Percentiles rank a stretch among this genome's conserved stretches.
Evolutionary conservation across 2,113 vertebrate species (phyloP).

Genomic region (Gobio gobio): DNA sequence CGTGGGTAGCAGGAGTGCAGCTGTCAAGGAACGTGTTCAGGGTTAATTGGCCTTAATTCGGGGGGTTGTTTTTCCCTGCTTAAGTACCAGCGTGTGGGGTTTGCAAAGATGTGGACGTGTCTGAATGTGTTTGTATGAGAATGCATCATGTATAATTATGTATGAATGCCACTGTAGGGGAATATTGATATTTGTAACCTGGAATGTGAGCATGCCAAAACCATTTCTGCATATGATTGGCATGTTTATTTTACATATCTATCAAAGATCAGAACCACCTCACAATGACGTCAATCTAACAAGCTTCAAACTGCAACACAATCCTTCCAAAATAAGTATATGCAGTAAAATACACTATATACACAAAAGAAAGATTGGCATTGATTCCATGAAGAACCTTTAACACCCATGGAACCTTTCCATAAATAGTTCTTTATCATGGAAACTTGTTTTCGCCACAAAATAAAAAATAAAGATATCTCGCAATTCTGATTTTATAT

Average conservation of each 20-base stretch:
- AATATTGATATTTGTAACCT: constrained; percentile 29
- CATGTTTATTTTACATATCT: constrained; percentile 50
- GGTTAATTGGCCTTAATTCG: constrained; percentile 66
- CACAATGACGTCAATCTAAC: neutral
- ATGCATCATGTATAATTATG: constrained; percentile 40
- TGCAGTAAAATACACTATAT: neutral
- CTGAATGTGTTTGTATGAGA: constrained; percentile 22
- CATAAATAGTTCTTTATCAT: neutral
- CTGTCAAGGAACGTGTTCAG: constrained; percentile 40
- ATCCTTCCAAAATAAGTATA: neutral
- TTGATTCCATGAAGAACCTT: neutral
- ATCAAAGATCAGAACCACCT: constrained; percentile 22
- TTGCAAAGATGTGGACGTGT: constrained; percentile 33
- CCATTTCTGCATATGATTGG: constrained; percentile 44
- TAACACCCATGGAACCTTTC: neutral
- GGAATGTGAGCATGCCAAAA: constrained; percentile 39
- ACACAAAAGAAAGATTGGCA: neutral
- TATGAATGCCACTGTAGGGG: constrained; percentile 37
- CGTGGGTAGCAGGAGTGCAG: constrained; percentile 23
- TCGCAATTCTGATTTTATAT: too few relatives aligned
- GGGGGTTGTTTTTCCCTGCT: constrained; percentile 67
- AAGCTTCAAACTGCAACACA: neutral
- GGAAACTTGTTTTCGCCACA: too few relatives aligned
- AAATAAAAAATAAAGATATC: too few relatives aligned
- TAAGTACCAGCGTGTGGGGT: constrained; percentile 49